Percentiles rank a stretch among this genome's conserved stretches.
Conservation (phyloP, 2,888 invertebrate species). For the Callimorpha dominula region DNA sequence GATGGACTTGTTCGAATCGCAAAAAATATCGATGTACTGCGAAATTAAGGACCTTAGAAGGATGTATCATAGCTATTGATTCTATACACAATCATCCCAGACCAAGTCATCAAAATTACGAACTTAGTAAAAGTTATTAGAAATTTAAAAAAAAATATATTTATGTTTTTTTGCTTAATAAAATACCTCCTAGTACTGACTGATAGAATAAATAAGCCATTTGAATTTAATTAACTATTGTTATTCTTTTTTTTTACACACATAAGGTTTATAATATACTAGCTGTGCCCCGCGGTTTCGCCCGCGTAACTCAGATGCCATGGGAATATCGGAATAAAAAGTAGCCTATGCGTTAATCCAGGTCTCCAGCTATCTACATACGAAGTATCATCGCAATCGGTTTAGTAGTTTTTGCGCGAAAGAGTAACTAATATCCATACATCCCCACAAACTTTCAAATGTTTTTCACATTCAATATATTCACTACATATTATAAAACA, state of each 20-base stretch:
- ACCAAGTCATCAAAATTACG: constrained; percentile 8
- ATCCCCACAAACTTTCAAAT: too few relatives aligned
- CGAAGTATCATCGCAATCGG: too few relatives aligned
- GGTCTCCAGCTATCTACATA: too few relatives aligned
- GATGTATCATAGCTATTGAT: constrained; percentile 14
- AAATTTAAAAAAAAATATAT: background rate
- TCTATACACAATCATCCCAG: constrained; percentile 16
- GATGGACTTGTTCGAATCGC: constrained; percentile 41
- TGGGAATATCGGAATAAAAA: too few relatives aligned
- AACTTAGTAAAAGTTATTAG: background rate
- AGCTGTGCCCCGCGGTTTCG: too few relatives aligned
- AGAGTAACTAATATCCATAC: too few relatives aligned
- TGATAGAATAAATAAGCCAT: background rate
- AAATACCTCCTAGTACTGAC: background rate
- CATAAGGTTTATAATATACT: background rate
- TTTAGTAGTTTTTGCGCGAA: too few relatives aligned
- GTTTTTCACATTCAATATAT: too few relatives aligned
- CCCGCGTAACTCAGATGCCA: too few relatives aligned
- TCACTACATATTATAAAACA: too few relatives aligned
- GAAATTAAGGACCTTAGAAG: constrained; percentile 21
- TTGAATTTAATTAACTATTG: background rate
- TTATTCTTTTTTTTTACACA: background rate
- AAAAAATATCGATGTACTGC: constrained; percentile 32
- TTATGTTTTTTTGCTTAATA: background rate
- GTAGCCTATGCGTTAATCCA: too few relatives aligned